Percentiles rank a stretch among this genome's conserved stretches.
These are phyloP conservation scores for Aphelinus certus DNA, from an alignment of 1,140 invertebrate species.

Conservation along the genomic window DNA sequence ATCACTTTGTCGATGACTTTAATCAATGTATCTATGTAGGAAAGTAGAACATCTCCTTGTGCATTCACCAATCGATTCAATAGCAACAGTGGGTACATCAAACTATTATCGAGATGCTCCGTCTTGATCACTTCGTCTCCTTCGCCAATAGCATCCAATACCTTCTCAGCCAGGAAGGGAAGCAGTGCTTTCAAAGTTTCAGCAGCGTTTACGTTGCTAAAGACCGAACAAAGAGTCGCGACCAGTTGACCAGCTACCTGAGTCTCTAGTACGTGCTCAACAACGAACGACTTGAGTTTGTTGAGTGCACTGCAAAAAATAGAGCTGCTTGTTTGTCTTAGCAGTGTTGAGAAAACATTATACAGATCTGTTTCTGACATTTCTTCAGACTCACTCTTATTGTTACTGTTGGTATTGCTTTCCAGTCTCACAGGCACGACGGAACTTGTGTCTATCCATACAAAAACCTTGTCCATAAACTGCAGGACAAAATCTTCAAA, in stretches of 20 bases:
- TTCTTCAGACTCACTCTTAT: constrained; percentile 75
- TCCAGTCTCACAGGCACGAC: constrained; percentile 75
- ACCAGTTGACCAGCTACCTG: constrained; percentile 83
- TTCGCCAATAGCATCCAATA: constrained; percentile 68
- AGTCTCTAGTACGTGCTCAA: constrained; percentile 79
- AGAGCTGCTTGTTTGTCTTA: constrained; percentile 65
- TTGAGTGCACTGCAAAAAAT: constrained; percentile 75
- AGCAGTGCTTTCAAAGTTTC: constrained; percentile 77
- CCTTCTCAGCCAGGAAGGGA: constrained; percentile 74
- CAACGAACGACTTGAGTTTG: constrained; percentile 79
- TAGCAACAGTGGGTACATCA: constrained; percentile 82
- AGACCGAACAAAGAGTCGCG: constrained; percentile 71
- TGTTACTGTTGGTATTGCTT: constrained; percentile 58
- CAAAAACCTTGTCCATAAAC: constrained; percentile 82
- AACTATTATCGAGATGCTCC: constrained; percentile 81
- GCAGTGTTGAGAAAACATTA: constrained; percentile 53
- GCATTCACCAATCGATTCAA: constrained; percentile 77
- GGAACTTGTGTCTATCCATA: constrained; percentile 78
- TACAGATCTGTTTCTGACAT: constrained; percentile 66
- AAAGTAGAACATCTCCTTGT: constrained; percentile 70
- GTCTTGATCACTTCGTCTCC: constrained; percentile 70
- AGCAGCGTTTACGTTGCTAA: constrained; percentile 73
- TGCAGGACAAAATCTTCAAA: constrained; percentile 91
- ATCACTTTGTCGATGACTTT: constrained; percentile 73
- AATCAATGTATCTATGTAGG: constrained; percentile 71